A percentile compares a stretch with the other conserved stretches of the same genome.
These are phyloP conservation scores for Pardosa pseudoannulata DNA, from an alignment of 2,888 invertebrate species.

Conservation along the genomic window DNA sequence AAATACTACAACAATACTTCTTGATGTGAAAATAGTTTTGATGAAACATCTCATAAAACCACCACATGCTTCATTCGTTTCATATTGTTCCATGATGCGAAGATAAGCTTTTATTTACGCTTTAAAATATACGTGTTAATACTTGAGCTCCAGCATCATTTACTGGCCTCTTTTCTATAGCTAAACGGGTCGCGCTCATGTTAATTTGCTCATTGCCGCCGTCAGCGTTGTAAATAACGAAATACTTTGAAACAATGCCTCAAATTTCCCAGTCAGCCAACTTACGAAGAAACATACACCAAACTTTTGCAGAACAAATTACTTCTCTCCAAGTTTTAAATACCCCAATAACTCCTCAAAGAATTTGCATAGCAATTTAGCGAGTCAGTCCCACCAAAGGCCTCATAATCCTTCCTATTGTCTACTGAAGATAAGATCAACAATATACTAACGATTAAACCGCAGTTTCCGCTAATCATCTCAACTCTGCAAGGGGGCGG, in stretches of 20 bases:
- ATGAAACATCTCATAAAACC: too few relatives aligned
- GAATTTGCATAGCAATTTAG: constrained; percentile 19
- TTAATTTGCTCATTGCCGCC: not conserved
- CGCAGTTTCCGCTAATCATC: constrained; percentile 68
- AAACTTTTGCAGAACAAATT: constrained; percentile 5
- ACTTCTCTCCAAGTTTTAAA: not conserved
- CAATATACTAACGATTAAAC: constrained; percentile 55
- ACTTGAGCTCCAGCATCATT: not conserved
- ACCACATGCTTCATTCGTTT: too few relatives aligned
- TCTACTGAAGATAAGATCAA: constrained; percentile 46
- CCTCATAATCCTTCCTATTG: constrained; percentile 5
- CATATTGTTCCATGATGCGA: too few relatives aligned
- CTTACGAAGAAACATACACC: not conserved
- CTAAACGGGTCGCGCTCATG: too few relatives aligned
- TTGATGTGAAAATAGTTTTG: too few relatives aligned
- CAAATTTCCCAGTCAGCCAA: not conserved
- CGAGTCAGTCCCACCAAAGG: constrained; percentile 13
- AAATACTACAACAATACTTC: too few relatives aligned
- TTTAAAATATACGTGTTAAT: too few relatives aligned
- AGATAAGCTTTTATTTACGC: too few relatives aligned
- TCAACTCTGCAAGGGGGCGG: constrained; percentile 5
- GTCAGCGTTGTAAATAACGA: not conserved
- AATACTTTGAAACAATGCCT: not conserved
- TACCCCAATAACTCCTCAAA: constrained; percentile 17
- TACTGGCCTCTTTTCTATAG: not conserved